Base-by-base conservation (phyloP, 2,888 invertebrate species). In the Heliconius erato region DNA sequence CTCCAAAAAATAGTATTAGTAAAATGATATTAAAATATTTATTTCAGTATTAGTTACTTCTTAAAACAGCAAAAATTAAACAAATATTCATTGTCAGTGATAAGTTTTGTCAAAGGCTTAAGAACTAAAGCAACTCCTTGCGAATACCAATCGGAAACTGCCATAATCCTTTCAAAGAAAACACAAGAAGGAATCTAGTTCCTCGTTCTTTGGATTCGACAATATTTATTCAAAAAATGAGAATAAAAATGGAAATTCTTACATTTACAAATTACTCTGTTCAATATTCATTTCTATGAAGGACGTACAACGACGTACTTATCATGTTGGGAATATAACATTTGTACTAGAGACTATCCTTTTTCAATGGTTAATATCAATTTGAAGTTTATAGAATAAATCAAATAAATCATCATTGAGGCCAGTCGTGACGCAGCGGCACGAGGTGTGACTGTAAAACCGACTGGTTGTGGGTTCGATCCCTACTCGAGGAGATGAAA, bases 201-300 rank as follows among this genome's bases (percentile, higher is more conserved):
- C 44, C 40, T 44, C 26, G 16, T 28, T 49, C 44, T 49, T 72
- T 72, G n/a, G 16, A 1, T 72, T 72, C 44, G 7, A 72, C 44
- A 44, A 28, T 49, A 7, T 49, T 49, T 72, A 28, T 49, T 72
- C 16, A 44, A 72, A 49, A 49, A 72, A 49, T 72, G 49, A 26
- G 49, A 19, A 44, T 28, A 49, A 19, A 72, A 49, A 26, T 72
- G 72, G 9, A 72, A 49, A 28, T 72, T 72, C 44, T 16, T 44
- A 72, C 72, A 44, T 26, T 72, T 72, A 72, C 44, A 72, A 72
- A 72, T 49, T 72, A 49, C 40, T 49, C 26, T 44, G 44, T 72
- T 49, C 72, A 72, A 49, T 72, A 72, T 72, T 72, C 72, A 26
- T 44, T 72, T 49, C 19, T 16, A 44, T 26, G 26, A 44, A 44